These are phyloP conservation scores for Neogale vison DNA, from an alignment of 2,113 vertebrate genomes.

Conservation along the genomic window DNA sequence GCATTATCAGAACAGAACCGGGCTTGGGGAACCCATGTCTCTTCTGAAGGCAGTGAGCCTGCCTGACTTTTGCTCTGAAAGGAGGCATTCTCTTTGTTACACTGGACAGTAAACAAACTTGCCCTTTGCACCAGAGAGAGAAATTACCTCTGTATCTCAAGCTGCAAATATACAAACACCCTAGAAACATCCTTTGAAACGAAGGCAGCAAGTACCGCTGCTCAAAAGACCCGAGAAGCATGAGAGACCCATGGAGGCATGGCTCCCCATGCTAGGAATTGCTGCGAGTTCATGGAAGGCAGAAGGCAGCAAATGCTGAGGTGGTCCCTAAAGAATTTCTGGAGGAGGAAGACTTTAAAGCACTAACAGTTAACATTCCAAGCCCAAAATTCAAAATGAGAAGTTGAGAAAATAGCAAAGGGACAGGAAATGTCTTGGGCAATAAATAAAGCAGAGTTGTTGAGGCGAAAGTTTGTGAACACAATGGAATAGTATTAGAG, in stretches of 20 bases:
- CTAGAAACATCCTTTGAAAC: not conserved
- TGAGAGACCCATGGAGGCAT: not conserved
- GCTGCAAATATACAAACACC: not conserved
- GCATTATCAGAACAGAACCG: not conserved
- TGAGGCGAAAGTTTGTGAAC: not conserved
- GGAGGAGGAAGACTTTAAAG: not conserved
- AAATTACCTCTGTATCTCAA: not conserved
- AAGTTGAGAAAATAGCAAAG: not conserved
- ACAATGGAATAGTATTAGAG: not conserved
- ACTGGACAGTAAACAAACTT: not conserved
- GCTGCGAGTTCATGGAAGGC: not conserved
- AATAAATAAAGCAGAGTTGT: slow-evolving; percentile 24
- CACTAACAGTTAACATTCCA: not conserved
- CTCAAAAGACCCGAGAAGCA: not conserved
- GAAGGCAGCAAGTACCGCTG: not conserved
- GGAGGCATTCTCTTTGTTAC: not conserved
- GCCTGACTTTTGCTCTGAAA: not conserved
- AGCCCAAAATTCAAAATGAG: slow-evolving; percentile 10
- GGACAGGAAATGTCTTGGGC: not conserved
- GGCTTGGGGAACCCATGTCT: not conserved
- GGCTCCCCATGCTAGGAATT: not conserved
- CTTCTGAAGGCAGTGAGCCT: not conserved
- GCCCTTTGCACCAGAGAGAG: not conserved
- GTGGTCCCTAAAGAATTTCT: slow-evolving; percentile 4
- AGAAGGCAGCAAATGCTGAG: not conserved